Conservation (phyloP, 1,140 invertebrate species). For the Steinernema feltiae region DNA sequence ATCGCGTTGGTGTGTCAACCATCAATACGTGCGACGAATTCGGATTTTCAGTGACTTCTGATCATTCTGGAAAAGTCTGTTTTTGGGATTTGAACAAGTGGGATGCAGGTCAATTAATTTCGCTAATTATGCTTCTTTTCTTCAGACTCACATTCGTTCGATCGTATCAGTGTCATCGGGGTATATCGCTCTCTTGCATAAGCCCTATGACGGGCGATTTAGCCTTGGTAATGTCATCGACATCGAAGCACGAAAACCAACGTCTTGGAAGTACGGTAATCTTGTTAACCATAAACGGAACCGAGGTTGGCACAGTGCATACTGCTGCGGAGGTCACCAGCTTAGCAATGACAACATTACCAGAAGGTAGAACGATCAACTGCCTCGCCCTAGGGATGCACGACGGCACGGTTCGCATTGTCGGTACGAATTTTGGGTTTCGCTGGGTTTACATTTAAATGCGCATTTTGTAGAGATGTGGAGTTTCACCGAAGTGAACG, state of each 20-base stretch:
- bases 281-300: conserved; percentile 21
- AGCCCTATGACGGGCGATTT: conserved; percentile 19
- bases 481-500: neutral
- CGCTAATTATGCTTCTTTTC: neutral
- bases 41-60: conserved; percentile 21
- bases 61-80: conserved; percentile 20
- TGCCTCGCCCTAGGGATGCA: conserved; percentile 30
- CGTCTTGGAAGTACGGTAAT: no score
- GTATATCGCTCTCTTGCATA: conserved; percentile 19
- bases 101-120: conserved; percentile 11
- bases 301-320: conserved; percentile 17
- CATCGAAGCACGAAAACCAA: neutral
- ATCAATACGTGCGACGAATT: conserved; percentile 26
- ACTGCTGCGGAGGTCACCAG: conserved; percentile 16
- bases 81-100: conserved; percentile 32
- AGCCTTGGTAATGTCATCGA: conserved; percentile 20
- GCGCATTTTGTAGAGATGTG: neutral
- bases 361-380: conserved; percentile 35
- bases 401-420: conserved; percentile 20
- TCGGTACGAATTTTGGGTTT: no score
- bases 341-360: conserved; percentile 26
- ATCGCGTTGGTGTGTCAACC: conserved; percentile 13
- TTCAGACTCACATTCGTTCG: conserved; percentile 24
- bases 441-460: neutral
- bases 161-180: neutral